Conservation (phyloP, 2,888 invertebrate species). For the Campoletis raptor region DNA sequence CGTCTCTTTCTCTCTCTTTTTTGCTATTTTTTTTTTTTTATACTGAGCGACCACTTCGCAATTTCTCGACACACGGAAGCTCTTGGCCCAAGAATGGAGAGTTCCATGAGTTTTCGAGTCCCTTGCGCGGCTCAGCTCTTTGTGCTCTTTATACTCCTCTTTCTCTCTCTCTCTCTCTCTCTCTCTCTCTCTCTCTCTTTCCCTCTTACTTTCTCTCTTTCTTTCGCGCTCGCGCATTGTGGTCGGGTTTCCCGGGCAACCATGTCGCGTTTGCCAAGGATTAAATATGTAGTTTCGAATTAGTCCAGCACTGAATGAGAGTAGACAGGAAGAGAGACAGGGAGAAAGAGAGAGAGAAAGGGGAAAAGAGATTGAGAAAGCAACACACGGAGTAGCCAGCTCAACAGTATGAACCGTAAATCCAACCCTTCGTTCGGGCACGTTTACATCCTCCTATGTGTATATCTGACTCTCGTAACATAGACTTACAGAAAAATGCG, state of each 20-base stretch:
- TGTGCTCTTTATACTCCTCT: slow-evolving; percentile 65
- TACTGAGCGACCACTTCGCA: slow-evolving; percentile 42
- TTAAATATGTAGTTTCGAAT: slow-evolving; percentile 84
- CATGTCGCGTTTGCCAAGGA: slow-evolving; percentile 79
- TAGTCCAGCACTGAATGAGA: slow-evolving; percentile 76
- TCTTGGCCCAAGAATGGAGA: slow-evolving; percentile 51
- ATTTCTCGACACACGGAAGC: slow-evolving; percentile 67
- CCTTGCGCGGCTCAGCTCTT: slow-evolving; percentile 74
- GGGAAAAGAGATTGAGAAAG: slow-evolving; percentile 19
- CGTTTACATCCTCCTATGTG: slow-evolving; percentile 16
- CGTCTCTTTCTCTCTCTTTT: neutral
- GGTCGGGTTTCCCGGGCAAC: slow-evolving; percentile 75
- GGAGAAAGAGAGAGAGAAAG: neutral
- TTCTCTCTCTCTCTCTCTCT: neutral
- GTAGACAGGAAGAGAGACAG: slow-evolving; percentile 41
- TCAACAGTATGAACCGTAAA: slow-evolving; percentile 35
- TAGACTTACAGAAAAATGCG: slow-evolving; percentile 10
- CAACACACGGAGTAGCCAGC: slow-evolving; percentile 36
- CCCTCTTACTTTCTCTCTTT: slow-evolving; percentile 26
- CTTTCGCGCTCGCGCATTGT: slow-evolving; percentile 28
- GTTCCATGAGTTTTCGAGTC: slow-evolving; percentile 74
- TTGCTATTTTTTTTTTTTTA: neutral
- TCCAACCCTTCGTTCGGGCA: slow-evolving; percentile 37
- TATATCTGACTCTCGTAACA: neutral
- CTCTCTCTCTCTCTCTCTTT: slow-evolving; percentile 24